Base-by-base conservation (phyloP, 2,888 invertebrate species). In the Heliconius hortense region DNA sequence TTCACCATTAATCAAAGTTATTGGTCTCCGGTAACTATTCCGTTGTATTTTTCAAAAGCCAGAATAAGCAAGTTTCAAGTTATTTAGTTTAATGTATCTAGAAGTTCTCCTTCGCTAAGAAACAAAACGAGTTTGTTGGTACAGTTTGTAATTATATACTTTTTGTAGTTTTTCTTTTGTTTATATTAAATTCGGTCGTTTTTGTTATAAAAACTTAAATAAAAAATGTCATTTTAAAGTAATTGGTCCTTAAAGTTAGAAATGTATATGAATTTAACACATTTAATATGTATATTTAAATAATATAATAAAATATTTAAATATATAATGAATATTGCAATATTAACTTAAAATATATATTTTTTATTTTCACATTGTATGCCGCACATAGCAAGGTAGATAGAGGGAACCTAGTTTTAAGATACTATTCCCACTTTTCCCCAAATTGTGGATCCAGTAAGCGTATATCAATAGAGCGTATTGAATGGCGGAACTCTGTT, bases 1-100 rank as follows among this genome's bases (percentile, higher is more conserved):
- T n/a, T n/a, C n/a, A n/a, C n/a, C n/a, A n/a, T n/a, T n/a, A 71
- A 62, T 71, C 71, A 71, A 71, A 71, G 62, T 62, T 62, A 56
- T 69, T 69, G 56, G 43, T 62, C 62, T 71, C 26, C 60, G 43
- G 26, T 43, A 39, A 71, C 21, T 71, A 71, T 62, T 3, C 60
- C 62, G 59, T 26, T 71, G 71, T 62, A 71, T 43, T 71, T 71
- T 71, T 71, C 39, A 43, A 71, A 62, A 62, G 71, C 60, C 35
- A 60, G 60, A 60, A 39, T 62, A 39, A 43, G 71, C 62, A 71
- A 71, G 35, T 71, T 43, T 62, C 10, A 43, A 71, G 39, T 62
- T 71, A 43, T 71, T 71, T 70, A 70, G 10, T 70, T 59, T 13
- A 39, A 62, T 43, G 39, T 60, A 71, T 26, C 60, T 43, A 35